Conservation (phyloP, 2,888 invertebrate species). For the Perdita meconis region DNA sequence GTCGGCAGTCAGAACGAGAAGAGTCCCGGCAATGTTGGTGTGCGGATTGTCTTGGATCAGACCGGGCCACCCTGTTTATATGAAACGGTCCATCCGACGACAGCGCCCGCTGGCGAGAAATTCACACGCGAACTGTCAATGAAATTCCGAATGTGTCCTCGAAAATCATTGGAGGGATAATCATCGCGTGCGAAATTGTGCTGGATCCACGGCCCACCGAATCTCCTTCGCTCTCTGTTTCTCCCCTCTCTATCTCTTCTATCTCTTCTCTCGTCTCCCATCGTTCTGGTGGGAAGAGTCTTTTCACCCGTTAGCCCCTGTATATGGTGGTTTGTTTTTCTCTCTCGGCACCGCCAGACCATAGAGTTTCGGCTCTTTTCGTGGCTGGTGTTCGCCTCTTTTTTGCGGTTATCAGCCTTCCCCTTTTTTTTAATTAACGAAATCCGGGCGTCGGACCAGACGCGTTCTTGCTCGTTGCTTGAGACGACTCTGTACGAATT, state of each 20-base stretch:
- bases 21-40: slow-evolving; percentile 50
- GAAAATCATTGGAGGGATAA: slow-evolving; percentile 56
- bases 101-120: slow-evolving; percentile 61
- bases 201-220: slow-evolving; percentile 30
- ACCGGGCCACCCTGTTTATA: slow-evolving; percentile 61
- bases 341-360: slow-evolving; percentile 5
- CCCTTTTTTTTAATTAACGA: slow-evolving; percentile 42
- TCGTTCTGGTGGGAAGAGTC: background rate
- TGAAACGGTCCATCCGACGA: slow-evolving; percentile 70
- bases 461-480: slow-evolving; percentile 12
- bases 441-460: slow-evolving; percentile 11
- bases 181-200: slow-evolving; percentile 63
- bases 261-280: background rate
- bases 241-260: background rate
- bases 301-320: slow-evolving; percentile 7
- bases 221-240: slow-evolving; percentile 11
- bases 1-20: slow-evolving; percentile 58
- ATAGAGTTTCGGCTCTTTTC: slow-evolving; percentile 30
- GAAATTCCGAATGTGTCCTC: slow-evolving; percentile 60
- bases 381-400: slow-evolving; percentile 23
- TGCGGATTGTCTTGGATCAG: slow-evolving; percentile 62
- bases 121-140: slow-evolving; percentile 63
- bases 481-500: slow-evolving; percentile 2
- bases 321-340: background rate
- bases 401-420: slow-evolving; percentile 38